Evolutionary conservation across 2,797 vertebrate species (phyloP), one percentile per base, ranked within the genome.

Genomic region (Decapterus maruadsi): DNA sequence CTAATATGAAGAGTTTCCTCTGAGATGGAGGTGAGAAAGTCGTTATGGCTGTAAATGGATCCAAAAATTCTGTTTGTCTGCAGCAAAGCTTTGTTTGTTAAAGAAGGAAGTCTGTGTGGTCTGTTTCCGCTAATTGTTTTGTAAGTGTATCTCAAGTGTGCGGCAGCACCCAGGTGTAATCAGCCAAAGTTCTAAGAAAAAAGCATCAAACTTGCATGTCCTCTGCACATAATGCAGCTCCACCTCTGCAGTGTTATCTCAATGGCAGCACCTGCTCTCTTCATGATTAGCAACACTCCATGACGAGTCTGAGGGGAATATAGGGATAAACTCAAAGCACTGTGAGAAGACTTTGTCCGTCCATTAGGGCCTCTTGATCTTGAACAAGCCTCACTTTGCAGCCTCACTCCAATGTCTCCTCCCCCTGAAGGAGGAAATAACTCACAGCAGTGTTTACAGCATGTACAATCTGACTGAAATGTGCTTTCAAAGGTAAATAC

Each of bases 261-360:
- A 78, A 11, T 70, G 48, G 72, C 54, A 86, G 72, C 88, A 88
- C 89, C 88, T 85, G 83, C 84, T 89, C 71, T 73, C 70, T 72
- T 61, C 53, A 51, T 74, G 85, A 89, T 92, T 85, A 84, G 36
- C 63, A 73, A 72, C 34, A 36, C 76, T 85, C 70, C 31, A 54
- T 82, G 85, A 89, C 72, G 22, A 51, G 78, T 82, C 72, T 65
- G 57, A 78, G 38, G 78, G 76, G 85, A 80, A 67, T 72, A 38
- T 68, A 83, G 26, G 61, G 77, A 85, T 80, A 62, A 75, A 80
- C 46, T 64, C 36, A 78, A 75, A 84, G 46, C 74, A 75, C 43
- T 4, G 0, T 17, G 59, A 62, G 73, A 81, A 71, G 67, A 80
- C 46, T 75, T 68, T 87, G 79, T 60, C 64, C 58, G 74, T 80